phyloP scores from a whole-genome alignment of 2,113 vertebrate genomes.

The Clinocottus analis region DNA sequence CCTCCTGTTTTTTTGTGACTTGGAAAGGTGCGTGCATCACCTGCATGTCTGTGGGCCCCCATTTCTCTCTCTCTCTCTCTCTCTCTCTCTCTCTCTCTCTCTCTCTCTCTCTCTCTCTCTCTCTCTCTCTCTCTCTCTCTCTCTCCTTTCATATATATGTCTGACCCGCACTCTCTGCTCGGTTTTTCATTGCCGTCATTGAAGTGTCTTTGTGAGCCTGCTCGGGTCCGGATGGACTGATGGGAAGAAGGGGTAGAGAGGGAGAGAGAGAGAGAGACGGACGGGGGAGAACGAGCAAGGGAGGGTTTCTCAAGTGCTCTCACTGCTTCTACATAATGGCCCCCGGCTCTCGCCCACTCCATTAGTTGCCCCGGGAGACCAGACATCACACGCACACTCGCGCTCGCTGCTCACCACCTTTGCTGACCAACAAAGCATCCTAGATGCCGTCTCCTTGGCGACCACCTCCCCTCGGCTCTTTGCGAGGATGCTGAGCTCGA shows the following conservation, averaged over 20 bases:
- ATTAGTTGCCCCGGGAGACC: constrained; percentile 99
- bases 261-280: constrained; percentile 21
- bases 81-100: not conserved
- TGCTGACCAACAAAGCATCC: constrained; percentile 91
- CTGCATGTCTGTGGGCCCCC: constrained; percentile 40
- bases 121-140: not conserved
- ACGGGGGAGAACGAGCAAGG: constrained; percentile 54
- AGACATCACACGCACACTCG: constrained; percentile 84
- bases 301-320: constrained; percentile 91
- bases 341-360: constrained; percentile 91
- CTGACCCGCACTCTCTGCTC: constrained; percentile 62
- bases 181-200: constrained; percentile 78
- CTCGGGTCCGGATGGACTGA: constrained; percentile 76
- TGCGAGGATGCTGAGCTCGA: constrained; percentile 48
- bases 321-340: constrained; percentile 93
- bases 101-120: constrained; percentile 9
- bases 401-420: constrained; percentile 60
- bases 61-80: constrained; percentile 1
- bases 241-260: constrained; percentile 52
- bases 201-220: constrained; percentile 88
- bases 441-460: constrained; percentile 87
- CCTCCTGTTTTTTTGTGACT: constrained; percentile 53
- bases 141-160: constrained; percentile 40
- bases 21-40: constrained; percentile 34
- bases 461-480: constrained; percentile 77